Evolutionary conservation across 2,888 invertebrate species (phyloP).

Genomic region (Aphelenchoides bicaudatus): DNA sequence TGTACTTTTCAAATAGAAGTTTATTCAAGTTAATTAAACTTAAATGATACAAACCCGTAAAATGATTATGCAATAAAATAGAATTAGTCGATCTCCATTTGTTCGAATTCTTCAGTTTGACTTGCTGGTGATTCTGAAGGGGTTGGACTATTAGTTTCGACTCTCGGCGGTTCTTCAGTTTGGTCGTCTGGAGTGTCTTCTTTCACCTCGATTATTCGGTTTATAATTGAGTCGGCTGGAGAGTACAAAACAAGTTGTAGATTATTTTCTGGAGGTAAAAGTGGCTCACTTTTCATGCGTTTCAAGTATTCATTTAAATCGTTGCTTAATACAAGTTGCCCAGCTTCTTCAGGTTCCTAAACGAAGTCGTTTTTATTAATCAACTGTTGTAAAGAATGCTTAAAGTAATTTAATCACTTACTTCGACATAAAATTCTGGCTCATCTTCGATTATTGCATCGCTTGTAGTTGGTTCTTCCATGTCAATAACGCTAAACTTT

Average conservation of each 20-base stretch:
- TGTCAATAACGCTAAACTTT: too few relatives aligned
- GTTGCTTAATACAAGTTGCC: constrained; percentile 19
- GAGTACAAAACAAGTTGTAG: constrained; percentile 23
- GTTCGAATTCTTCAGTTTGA: constrained; percentile 1
- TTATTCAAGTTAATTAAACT: background rate
- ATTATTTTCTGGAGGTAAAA: constrained; percentile 15
- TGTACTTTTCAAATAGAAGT: too few relatives aligned
- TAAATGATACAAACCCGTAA: background rate
- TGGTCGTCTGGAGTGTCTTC: constrained; percentile 11
- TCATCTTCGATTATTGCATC: too few relatives aligned
- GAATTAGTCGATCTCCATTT: constrained; percentile 9
- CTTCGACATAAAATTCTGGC: too few relatives aligned
- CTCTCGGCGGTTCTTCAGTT: background rate
- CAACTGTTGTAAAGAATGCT: too few relatives aligned
- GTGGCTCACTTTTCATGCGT: too few relatives aligned
- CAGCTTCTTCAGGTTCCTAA: constrained; percentile 24
- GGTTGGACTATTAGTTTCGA: too few relatives aligned
- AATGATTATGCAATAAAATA: constrained; percentile 1
- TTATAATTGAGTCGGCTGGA: constrained; percentile 18
- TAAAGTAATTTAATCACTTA: too few relatives aligned
- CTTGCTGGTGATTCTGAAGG: too few relatives aligned
- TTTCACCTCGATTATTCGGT: constrained; percentile 18
- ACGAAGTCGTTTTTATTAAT: too few relatives aligned
- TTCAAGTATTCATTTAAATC: constrained; percentile 21
- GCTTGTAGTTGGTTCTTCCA: too few relatives aligned